These are phyloP conservation scores for Pachycephala philippinensis DNA, from an alignment of 2,113 vertebrate species.

Conservation along the genomic window DNA sequence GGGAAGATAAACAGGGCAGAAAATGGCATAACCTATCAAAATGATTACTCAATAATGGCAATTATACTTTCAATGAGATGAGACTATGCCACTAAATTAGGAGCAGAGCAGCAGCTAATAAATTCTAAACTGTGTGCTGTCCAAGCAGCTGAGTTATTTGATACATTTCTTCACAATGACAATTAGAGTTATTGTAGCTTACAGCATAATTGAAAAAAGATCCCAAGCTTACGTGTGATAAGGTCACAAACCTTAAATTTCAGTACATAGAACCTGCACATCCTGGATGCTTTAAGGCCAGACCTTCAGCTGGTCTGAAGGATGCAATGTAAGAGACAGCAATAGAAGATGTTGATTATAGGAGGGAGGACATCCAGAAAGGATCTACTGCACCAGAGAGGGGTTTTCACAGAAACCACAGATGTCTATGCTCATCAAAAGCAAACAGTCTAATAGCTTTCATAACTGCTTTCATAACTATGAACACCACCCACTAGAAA, in stretches of 20 bases:
- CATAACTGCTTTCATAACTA: not conserved
- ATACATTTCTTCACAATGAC: not conserved
- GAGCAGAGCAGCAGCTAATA: constrained; percentile 17
- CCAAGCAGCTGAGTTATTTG: not conserved
- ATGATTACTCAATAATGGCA: constrained; percentile 51
- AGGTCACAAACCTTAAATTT: not conserved
- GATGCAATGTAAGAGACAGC: not conserved
- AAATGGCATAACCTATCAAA: constrained; percentile 38
- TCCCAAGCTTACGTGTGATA: not conserved
- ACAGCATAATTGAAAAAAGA: not conserved
- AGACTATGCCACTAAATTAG: constrained; percentile 34
- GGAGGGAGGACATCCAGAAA: not conserved
- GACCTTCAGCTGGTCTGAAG: not conserved
- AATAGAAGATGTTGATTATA: not conserved
- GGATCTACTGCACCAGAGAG: not conserved
- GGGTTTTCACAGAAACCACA: not conserved
- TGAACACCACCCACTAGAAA: not conserved
- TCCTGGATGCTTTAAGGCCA: not conserved
- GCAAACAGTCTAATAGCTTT: not conserved
- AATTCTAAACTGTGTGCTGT: not conserved
- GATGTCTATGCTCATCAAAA: not conserved
- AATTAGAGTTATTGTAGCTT: not conserved
- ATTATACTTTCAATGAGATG: constrained; percentile 45
- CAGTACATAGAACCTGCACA: not conserved
- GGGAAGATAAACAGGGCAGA: constrained; percentile 38